phyloP scores from a whole-genome alignment of 1,140 invertebrate genomes.

The Cyphomyrmex costatus region DNA sequence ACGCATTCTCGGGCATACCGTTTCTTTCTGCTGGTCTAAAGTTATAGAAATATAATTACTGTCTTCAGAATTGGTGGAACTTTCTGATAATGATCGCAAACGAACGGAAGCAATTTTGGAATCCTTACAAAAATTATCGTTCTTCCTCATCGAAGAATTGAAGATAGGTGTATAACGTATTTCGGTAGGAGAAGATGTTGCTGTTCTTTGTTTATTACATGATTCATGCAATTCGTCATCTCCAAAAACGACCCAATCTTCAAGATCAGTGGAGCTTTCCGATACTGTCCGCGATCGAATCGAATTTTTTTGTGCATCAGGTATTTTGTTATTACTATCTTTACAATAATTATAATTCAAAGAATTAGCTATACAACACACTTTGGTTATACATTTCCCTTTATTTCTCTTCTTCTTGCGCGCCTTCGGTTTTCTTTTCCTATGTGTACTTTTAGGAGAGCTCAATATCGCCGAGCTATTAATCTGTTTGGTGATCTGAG shows the following conservation, averaged over 20 bases:
- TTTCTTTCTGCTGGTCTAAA: neutral
- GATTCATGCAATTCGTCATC: neutral
- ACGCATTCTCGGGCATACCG: constrained; percentile 51
- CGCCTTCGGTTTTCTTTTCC: constrained; percentile 32
- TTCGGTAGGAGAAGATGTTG: constrained; percentile 38
- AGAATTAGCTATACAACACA: constrained; percentile 62
- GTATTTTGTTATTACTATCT: neutral
- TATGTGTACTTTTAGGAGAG: constrained; percentile 53
- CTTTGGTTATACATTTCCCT: constrained; percentile 42
- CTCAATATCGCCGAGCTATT: constrained; percentile 19
- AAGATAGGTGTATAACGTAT: constrained; percentile 32
- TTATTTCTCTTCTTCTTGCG: constrained; percentile 13
- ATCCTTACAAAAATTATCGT: constrained; percentile 1
- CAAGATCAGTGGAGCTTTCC: constrained; percentile 83
- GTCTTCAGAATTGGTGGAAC: constrained; percentile 84
- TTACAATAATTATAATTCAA: neutral
- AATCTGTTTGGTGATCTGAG: neutral
- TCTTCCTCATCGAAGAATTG: constrained; percentile 43
- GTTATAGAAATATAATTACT: neutral
- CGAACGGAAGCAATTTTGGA: constrained; percentile 53
- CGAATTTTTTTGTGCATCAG: constrained; percentile 11
- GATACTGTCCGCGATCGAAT: constrained; percentile 74
- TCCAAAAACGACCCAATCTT: constrained; percentile 66
- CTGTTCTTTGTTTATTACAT: constrained; percentile 10
- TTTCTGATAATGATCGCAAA: constrained; percentile 78